Evolutionary conservation across 2,888 invertebrate species (phyloP).

Genomic region (Eilema griseolum): DNA sequence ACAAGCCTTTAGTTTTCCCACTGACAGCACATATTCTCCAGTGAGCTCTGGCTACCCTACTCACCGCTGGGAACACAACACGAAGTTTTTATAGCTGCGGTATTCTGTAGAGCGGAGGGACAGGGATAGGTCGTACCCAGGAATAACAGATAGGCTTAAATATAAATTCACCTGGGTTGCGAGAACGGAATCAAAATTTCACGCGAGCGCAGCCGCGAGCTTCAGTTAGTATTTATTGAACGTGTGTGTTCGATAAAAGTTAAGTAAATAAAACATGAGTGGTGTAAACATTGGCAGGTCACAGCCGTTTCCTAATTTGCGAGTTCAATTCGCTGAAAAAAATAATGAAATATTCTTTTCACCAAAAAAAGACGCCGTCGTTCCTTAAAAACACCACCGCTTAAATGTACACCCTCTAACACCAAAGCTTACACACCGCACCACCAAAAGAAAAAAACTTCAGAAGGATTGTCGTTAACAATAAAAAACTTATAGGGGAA

Average conservation of each 20-base stretch:
- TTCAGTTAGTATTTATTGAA: no score
- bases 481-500: slow-evolving; percentile 53
- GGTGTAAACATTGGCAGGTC: neutral
- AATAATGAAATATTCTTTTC: slow-evolving; percentile 21
- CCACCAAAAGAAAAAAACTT: slow-evolving; percentile 43
- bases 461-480: slow-evolving; percentile 48
- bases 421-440: slow-evolving; percentile 43
- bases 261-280: neutral
- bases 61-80: no score
- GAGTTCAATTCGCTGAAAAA: neutral
- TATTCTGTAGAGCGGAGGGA: no score
- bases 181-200: no score
- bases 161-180: no score
- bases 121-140: no score
- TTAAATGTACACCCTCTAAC: slow-evolving; percentile 33
- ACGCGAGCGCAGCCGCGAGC: no score
- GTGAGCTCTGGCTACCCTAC: no score
- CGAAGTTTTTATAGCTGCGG: no score
- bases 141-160: no score
- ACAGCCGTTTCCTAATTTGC: neutral
- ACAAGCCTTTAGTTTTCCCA: no score
- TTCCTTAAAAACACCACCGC: slow-evolving; percentile 34
- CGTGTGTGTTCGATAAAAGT: neutral
- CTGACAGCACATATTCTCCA: no score
- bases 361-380: slow-evolving; percentile 26